Conservation (phyloP, 2,888 invertebrate species). For the Orthosia gothica region DNA sequence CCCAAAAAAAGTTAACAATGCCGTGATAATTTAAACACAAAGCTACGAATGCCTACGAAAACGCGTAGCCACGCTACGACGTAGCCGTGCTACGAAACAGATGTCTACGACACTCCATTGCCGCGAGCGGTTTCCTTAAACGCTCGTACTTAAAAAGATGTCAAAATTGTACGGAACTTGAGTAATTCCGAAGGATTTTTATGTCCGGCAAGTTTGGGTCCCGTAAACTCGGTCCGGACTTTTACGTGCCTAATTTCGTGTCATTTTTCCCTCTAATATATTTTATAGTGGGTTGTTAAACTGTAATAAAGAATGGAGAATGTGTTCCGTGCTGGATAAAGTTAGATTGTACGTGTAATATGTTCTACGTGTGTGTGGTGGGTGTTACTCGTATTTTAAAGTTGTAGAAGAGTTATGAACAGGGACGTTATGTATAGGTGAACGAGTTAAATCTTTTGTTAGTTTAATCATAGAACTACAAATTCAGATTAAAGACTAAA, state of each 20-base stretch:
- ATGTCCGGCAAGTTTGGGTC: constrained; percentile 53
- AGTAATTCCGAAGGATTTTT: constrained; percentile 64
- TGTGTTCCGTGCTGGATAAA: constrained; percentile 32
- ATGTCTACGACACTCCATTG: constrained; percentile 59
- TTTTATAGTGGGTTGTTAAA: constrained; percentile 63
- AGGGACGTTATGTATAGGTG: not conserved
- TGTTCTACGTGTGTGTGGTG: constrained; percentile 18
- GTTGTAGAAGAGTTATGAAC: constrained; percentile 9
- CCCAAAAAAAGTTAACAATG: constrained; percentile 58
- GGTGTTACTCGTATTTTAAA: constrained; percentile 9
- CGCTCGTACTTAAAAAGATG: constrained; percentile 63
- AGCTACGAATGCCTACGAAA: constrained; percentile 55
- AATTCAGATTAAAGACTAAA: not conserved
- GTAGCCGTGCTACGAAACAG: constrained; percentile 62
- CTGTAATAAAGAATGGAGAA: constrained; percentile 50
- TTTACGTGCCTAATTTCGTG: constrained; percentile 63
- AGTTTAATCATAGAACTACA: not conserved
- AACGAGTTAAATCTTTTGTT: not conserved
- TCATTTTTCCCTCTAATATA: constrained; percentile 60
- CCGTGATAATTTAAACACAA: constrained; percentile 57
- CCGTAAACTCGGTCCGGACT: constrained; percentile 50
- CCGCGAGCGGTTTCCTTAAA: constrained; percentile 63
- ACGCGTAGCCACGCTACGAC: constrained; percentile 50
- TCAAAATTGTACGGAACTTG: constrained; percentile 63
- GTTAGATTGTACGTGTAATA: constrained; percentile 35